Evolutionary conservation across 2,797 vertebrate species (phyloP).

Genomic region (Phalloptychus januarius): DNA sequence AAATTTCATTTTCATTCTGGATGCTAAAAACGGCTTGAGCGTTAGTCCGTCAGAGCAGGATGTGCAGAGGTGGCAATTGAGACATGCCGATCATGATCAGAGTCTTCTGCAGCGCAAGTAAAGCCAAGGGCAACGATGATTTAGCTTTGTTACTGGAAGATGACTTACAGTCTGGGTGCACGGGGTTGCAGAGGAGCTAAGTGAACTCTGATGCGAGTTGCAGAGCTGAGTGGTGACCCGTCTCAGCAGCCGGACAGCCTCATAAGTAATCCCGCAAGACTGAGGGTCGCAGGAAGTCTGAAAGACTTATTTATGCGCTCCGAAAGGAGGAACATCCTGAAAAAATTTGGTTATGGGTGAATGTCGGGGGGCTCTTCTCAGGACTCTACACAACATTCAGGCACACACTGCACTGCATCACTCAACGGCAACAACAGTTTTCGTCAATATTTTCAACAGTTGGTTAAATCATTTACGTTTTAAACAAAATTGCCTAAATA

Average conservation of each 20-base stretch:
- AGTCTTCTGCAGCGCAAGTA: constrained; percentile 56
- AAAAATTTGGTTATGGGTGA: constrained; percentile 48
- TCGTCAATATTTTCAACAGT: not conserved
- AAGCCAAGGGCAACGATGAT: constrained; percentile 48
- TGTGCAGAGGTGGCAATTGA: constrained; percentile 59
- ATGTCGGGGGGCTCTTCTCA: constrained; percentile 29
- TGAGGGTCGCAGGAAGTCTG: constrained; percentile 46
- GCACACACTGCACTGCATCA: constrained; percentile 4
- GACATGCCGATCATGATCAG: constrained; percentile 51
- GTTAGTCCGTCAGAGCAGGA: constrained; percentile 38
- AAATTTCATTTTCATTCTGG: constrained; percentile 41
- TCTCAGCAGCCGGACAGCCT: constrained; percentile 63
- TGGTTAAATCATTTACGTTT: not conserved
- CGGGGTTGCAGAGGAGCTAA: constrained; percentile 62
- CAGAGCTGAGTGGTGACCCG: constrained; percentile 46
- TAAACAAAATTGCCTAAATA: not conserved
- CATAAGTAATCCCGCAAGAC: constrained; percentile 60
- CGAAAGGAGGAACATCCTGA: constrained; percentile 37
- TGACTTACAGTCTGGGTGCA: constrained; percentile 56
- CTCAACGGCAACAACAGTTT: not conserved
- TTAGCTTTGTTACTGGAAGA: constrained; percentile 61
- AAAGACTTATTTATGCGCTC: constrained; percentile 56
- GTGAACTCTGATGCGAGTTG: constrained; percentile 58
- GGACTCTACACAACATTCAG: constrained; percentile 29
- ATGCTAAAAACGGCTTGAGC: constrained; percentile 37